Evolutionary conservation across 2,888 invertebrate species (phyloP).

Genomic region (Lissocephala sabroskyi): DNA sequence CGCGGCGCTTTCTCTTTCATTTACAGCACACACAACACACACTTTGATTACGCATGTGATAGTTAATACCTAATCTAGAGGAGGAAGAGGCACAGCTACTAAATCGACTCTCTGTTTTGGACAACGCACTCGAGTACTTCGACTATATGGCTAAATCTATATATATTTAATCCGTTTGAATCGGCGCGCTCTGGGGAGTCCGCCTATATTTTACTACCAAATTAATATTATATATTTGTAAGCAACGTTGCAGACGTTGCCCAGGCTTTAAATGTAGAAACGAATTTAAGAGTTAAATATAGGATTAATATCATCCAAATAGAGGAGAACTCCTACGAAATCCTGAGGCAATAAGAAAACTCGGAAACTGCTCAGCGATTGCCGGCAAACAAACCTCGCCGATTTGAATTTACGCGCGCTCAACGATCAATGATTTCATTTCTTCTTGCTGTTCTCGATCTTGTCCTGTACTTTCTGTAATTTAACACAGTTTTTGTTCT

Average conservation of each 20-base stretch:
- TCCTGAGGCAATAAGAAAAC: too few relatives aligned
- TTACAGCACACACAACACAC: not conserved
- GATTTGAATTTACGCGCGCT: too few relatives aligned
- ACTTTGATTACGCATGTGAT: conserved; percentile 35
- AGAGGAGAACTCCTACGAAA: too few relatives aligned
- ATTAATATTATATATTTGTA: not conserved
- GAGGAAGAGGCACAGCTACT: not conserved
- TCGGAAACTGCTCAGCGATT: too few relatives aligned
- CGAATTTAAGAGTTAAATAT: conserved; percentile 39
- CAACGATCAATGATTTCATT: too few relatives aligned
- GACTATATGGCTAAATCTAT: not conserved
- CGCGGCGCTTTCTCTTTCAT: conserved; percentile 6
- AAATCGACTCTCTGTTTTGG: not conserved
- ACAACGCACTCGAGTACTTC: not conserved
- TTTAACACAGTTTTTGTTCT: too few relatives aligned
- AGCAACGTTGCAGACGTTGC: conserved; percentile 22
- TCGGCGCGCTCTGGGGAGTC: too few relatives aligned
- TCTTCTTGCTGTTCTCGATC: too few relatives aligned
- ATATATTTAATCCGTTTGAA: too few relatives aligned
- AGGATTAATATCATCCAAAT: too few relatives aligned
- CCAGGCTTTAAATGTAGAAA: conserved; percentile 44
- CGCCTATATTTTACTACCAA: not conserved
- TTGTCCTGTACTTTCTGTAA: too few relatives aligned
- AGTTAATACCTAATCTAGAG: conserved; percentile 13
- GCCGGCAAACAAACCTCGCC: too few relatives aligned